Percentiles rank a stretch among this genome's conserved stretches.
Evolutionary conservation across 2,113 vertebrate genomes (phyloP).

Genomic region (Lepus timidus): DNA sequence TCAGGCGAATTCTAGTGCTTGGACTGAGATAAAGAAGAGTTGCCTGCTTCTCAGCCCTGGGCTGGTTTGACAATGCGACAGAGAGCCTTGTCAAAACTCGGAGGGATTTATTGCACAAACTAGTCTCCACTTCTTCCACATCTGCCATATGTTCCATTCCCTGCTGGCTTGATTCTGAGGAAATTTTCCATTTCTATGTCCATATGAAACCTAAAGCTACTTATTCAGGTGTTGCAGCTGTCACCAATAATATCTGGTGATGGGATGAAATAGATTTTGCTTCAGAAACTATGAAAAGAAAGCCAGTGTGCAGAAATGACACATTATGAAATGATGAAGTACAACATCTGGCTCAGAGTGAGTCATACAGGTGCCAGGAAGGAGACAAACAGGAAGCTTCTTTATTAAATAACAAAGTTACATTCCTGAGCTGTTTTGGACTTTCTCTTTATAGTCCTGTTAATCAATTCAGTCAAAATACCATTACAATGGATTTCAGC

Average conservation of each 20-base stretch:
- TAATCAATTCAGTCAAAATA: conserved; percentile 62
- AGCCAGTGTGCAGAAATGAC: conserved; percentile 68
- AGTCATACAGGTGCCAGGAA: conserved; percentile 75
- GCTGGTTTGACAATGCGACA: conserved; percentile 69
- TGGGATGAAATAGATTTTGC: conserved; percentile 75
- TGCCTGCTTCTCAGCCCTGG: conserved; percentile 62
- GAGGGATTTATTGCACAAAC: conserved; percentile 68
- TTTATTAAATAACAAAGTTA: conserved; percentile 65
- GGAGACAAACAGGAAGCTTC: conserved; percentile 76
- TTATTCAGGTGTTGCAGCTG: conserved; percentile 80
- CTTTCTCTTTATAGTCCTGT: not conserved
- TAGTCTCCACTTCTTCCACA: conserved; percentile 63
- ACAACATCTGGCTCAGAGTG: conserved; percentile 78
- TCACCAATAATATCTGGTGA: conserved; percentile 71
- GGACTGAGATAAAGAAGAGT: conserved; percentile 24
- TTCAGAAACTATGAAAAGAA: conserved; percentile 78
- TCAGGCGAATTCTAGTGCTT: conserved; percentile 61
- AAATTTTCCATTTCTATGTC: conserved; percentile 63
- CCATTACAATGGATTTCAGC: conserved; percentile 48
- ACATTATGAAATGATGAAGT: conserved; percentile 67
- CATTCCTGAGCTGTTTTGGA: conserved; percentile 68
- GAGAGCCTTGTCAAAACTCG: conserved; percentile 70
- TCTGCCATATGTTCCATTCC: conserved; percentile 79
- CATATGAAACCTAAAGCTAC: conserved; percentile 73
- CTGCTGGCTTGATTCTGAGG: conserved; percentile 63